Percentiles rank a stretch among this genome's conserved stretches.
Evolutionary conservation across 2,797 vertebrate species (phyloP).

Genomic region (Threskiornis aethiopicus): DNA sequence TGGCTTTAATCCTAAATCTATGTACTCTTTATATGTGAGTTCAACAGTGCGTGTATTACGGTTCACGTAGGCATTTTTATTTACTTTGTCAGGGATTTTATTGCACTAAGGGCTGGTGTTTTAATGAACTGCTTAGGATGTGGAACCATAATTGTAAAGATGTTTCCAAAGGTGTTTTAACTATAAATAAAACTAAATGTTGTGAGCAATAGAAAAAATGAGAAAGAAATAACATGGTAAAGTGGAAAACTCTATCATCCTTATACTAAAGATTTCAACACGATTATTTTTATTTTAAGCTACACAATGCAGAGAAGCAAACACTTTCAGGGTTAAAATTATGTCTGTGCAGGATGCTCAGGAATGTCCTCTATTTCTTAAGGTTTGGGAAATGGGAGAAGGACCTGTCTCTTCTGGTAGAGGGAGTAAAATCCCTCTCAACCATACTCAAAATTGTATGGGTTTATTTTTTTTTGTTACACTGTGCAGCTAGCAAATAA

Average conservation of each 20-base stretch:
- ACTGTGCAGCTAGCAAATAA: background rate
- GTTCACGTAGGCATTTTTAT: background rate
- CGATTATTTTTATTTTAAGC: background rate
- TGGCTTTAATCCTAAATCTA: background rate
- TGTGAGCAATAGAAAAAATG: background rate
- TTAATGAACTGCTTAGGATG: background rate
- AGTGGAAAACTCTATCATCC: background rate
- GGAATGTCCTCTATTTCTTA: background rate
- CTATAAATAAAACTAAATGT: background rate
- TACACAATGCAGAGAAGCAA: background rate
- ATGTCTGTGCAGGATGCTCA: background rate
- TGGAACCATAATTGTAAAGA: background rate
- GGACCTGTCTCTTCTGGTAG: background rate
- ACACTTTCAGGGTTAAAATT: background rate
- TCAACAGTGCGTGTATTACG: background rate
- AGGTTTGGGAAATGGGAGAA: background rate
- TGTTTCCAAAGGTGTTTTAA: background rate
- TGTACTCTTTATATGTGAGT: background rate
- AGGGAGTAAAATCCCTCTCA: background rate
- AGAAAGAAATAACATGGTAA: background rate
- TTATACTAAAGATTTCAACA: background rate
- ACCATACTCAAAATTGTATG: background rate
- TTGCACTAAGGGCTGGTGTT: background rate
- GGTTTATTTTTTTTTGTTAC: background rate
- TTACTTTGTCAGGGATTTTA: background rate